Evolutionary conservation across 2,113 vertebrate species (phyloP).

Genomic region (Phoxinus phoxinus): DNA sequence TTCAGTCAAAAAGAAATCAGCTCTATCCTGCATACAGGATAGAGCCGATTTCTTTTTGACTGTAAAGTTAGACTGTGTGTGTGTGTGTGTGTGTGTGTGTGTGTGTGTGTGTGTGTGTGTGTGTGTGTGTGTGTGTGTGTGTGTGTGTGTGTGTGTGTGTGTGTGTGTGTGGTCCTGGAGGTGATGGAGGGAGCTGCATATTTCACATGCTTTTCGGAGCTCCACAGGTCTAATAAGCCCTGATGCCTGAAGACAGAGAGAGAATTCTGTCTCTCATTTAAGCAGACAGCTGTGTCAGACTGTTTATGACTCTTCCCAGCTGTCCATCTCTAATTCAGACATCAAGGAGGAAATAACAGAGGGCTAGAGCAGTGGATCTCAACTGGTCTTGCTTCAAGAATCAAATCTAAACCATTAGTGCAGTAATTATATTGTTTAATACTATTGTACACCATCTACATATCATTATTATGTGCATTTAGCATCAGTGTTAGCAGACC

Average conservation of each 20-base stretch:
- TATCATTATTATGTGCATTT: no score
- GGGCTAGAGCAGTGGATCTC: neutral
- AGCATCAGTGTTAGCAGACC: no score
- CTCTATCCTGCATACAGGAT: neutral
- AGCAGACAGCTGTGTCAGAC: neutral
- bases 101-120: neutral
- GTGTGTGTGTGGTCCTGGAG: neutral
- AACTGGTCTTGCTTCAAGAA: neutral
- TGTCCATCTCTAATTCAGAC: slow-evolving; percentile 15
- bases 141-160: neutral
- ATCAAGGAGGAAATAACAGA: neutral
- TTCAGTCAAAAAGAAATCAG: neutral
- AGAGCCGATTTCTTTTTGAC: no score
- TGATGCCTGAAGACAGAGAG: neutral
- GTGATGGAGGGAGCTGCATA: neutral
- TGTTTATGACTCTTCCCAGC: neutral
- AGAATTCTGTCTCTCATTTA: neutral
- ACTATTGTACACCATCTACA: no score
- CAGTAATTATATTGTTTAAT: no score
- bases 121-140: neutral
- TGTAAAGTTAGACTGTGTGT: neutral
- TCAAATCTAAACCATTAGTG: neutral
- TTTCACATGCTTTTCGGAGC: slow-evolving; percentile 1
- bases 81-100: neutral
- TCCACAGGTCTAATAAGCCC: slow-evolving; percentile 6